phyloP scores from a whole-genome alignment of 2,888 invertebrate genomes.

The Elmis aenea region DNA sequence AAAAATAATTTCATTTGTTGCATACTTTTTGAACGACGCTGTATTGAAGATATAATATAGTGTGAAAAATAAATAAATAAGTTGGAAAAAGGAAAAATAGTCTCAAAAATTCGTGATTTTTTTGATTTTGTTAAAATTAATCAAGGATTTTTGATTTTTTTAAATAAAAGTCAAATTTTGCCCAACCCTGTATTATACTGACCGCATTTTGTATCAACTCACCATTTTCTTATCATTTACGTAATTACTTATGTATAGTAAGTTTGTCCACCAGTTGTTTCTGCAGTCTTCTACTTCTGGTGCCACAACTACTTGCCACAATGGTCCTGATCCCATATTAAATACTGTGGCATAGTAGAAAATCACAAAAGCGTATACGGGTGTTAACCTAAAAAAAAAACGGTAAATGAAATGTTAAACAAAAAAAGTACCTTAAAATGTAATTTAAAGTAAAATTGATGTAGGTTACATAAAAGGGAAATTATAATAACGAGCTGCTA shows the following conservation, averaged over 20 bases:
- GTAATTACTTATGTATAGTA: conserved; percentile 59
- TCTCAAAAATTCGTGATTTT: no score
- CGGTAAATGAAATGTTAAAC: no score
- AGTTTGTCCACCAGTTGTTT: conserved; percentile 59
- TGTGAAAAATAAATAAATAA: no score
- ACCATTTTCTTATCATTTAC: conserved; percentile 55
- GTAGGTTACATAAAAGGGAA: not conserved
- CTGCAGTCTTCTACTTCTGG: conserved; percentile 52
- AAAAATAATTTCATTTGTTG: no score
- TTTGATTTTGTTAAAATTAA: no score
- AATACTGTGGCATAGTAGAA: conserved; percentile 55
- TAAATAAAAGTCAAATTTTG: no score
- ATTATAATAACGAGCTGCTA: no score
- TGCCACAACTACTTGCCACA: conserved; percentile 53
- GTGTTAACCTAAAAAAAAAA: conserved; percentile 48
- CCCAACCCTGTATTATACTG: not conserved
- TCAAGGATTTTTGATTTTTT: not conserved
- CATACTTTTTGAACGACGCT: no score
- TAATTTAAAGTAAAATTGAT: not conserved
- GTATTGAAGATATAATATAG: no score
- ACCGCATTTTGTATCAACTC: conserved; percentile 30
- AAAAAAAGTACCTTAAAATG: not conserved
- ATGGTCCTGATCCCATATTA: conserved; percentile 55
- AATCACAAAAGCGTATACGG: conserved; percentile 53
- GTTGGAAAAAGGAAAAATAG: no score